Percentiles rank a stretch among this genome's conserved stretches.
phyloP scores from a whole-genome alignment of 2,888 invertebrate genomes.

The Cyclophora albipunctata region DNA sequence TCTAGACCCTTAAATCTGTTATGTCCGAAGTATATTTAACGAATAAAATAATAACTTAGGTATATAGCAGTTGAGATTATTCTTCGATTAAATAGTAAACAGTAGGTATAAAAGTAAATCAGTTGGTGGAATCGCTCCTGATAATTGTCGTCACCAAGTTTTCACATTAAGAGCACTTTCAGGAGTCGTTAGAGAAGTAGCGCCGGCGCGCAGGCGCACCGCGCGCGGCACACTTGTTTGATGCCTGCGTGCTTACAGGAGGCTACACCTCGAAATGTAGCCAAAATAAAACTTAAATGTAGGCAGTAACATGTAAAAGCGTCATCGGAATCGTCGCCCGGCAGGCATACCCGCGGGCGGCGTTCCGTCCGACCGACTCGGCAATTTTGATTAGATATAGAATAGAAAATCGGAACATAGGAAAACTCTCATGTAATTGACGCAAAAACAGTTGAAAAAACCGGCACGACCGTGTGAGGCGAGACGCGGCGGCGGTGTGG shows the following conservation, averaged over 20 bases:
- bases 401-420: conserved; percentile 51
- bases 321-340: too few relatives aligned
- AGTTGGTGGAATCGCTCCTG: conserved; percentile 4
- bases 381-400: conserved; percentile 52
- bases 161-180: conserved; percentile 48
- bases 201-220: conserved; percentile 36
- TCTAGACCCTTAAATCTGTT: too few relatives aligned
- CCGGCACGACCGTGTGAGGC: conserved; percentile 45
- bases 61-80: too few relatives aligned
- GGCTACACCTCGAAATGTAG: too few relatives aligned
- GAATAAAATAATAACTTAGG: too few relatives aligned
- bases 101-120: too few relatives aligned
- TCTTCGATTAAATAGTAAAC: too few relatives aligned
- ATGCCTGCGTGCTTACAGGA: neutral
- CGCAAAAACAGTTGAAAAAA: conserved; percentile 45
- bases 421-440: conserved; percentile 56
- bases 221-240: conserved; percentile 30
- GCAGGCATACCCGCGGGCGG: conserved; percentile 26
- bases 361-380: conserved; percentile 48
- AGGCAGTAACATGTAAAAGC: too few relatives aligned
- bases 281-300: too few relatives aligned
- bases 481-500: conserved; percentile 51
- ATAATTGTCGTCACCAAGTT: conserved; percentile 45
- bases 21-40: too few relatives aligned
- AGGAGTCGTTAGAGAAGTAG: conserved; percentile 27